Evolutionary conservation across 2,888 invertebrate genomes (phyloP), one percentile per base, ranked within the genome.

Genomic region (Hypercompe scribonia): DNA sequence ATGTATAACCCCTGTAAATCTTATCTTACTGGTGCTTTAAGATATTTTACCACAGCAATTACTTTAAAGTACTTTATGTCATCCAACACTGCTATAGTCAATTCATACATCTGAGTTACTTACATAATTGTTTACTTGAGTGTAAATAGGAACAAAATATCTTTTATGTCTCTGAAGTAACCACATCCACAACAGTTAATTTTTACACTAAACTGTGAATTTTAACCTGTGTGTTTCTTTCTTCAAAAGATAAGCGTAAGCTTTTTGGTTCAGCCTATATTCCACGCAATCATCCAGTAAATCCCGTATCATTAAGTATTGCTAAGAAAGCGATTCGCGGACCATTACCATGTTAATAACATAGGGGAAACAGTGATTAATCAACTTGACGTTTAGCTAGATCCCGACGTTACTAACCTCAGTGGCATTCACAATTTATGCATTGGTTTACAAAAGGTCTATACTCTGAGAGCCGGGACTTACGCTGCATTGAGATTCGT

Each of bases 281-380:
- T 89, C 86, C 85, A 89, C 90, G 86, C 92, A 93, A 93, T 94
- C 94, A 94, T 93, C 90, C 93, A 91, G 83, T 92, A 94, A 95
- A 95, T 93, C 94, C 95, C 87, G 89, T 91, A 94, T 93, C 95
- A 95, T 95, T 95, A 95, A 94, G 94, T 94, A 94, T 94, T 90
- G 94, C 94, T 94, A 95, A 95, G 95, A 94, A 95, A 94, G 93
- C 93, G 93, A 94, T 95, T 92, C 93, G 91, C 90, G 92, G 90
- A 91, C 93, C 93, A 95, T 95, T 95, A 94, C 95, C 94, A 95
- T 95, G 95, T 95, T 95, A 95, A 95, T 95, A 95, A 94, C 93
- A 85, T 92, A 86, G 94, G 95, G 95, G 95, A 92, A 89, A 86
- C 79, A 87, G 93, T 89, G 91, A 95, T 95, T 95, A 95, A 95